Base-by-base conservation (phyloP, 2,888 invertebrate species). In the Plagiodera versicolora region DNA sequence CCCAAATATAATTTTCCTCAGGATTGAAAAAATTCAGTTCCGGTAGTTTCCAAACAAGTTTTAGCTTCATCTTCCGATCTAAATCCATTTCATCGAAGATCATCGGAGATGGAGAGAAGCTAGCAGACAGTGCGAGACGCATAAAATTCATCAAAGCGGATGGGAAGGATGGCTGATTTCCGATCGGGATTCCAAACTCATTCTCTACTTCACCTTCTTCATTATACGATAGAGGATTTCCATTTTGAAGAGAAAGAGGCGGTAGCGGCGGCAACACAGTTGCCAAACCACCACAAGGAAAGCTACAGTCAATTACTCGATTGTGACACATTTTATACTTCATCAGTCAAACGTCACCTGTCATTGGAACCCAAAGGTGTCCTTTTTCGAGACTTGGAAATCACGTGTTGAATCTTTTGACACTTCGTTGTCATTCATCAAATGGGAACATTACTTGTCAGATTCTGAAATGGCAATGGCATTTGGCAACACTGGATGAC, bases 131-230 rank as follows among this genome's bases (percentile, higher is more conserved):
- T 14, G 39, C 68, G 70, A 70, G 71, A 68, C 74, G 77, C 75
- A 77, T 78, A 79, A 78, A 78, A 77, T 77, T 76, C 77, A 77
- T 77, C 78, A 77, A 76, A 75, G 76, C 66, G 77, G 75, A 74
- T 74, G 65, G 67, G 53, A 65, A 58, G 60, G 61, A 61, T 56
- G 49, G 63, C 67, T 20, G 53, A 39, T 6, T 39, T 44, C 24
- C 44, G 53, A 53, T 53, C 53, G 67, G 71, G 71, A 71, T 73
- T 73, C 69, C 69, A 63, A 64, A 64, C 61, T 66, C 69, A 67
- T 66, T 67, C 69, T 66, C 67, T 65, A 70, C 72, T 72, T 74
- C 73, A 70, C 71, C 74, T 76, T 75, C 77, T 78, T 77, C 75
- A 75, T 75, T 76, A 77, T 70, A 70, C 73, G 74, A 73, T 74